These are phyloP conservation scores for Chrysolina haemoptera DNA, from an alignment of 2,888 invertebrate species.

Conservation along the genomic window DNA sequence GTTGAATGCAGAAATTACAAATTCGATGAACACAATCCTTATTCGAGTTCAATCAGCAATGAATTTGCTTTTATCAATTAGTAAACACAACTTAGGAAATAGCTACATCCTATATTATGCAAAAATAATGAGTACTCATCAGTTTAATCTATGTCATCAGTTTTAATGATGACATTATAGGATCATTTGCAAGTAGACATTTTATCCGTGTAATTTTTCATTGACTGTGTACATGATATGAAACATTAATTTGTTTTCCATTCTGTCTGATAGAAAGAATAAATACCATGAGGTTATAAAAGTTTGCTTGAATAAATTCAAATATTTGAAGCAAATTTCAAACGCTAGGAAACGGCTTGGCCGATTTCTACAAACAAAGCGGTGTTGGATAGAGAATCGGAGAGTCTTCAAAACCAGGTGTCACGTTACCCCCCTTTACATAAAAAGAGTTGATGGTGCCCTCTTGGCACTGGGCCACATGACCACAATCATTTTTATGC, in stretches of 20 bases:
- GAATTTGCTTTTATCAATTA: background rate
- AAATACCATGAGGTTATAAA: too few species aligned
- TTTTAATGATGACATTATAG: slow-evolving; percentile 1
- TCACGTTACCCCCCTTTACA: too few species aligned
- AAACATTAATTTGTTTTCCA: background rate
- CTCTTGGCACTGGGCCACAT: too few species aligned
- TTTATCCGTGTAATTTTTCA: slow-evolving; percentile 1
- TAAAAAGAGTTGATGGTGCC: too few species aligned
- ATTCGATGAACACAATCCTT: background rate
- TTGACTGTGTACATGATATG: background rate
- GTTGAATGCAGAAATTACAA: background rate
- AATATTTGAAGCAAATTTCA: too few species aligned
- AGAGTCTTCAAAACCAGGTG: too few species aligned
- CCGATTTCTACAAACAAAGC: too few species aligned
- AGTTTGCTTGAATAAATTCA: too few species aligned
- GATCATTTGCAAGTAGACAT: slow-evolving; percentile 1
- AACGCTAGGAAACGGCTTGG: too few species aligned
- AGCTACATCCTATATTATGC: slow-evolving; percentile 10
- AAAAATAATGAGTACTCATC: slow-evolving; percentile 1
- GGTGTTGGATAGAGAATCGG: too few species aligned
- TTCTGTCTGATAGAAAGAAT: background rate
- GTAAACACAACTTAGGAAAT: slow-evolving; percentile 8
- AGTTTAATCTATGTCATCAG: slow-evolving; percentile 11
- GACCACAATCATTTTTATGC: too few species aligned
- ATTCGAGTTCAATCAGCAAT: background rate